Percentiles rank a stretch among this genome's conserved stretches.
These are phyloP conservation scores for Hystrix brachyura DNA, from an alignment of 2,113 vertebrate genomes.

Conservation along the genomic window DNA sequence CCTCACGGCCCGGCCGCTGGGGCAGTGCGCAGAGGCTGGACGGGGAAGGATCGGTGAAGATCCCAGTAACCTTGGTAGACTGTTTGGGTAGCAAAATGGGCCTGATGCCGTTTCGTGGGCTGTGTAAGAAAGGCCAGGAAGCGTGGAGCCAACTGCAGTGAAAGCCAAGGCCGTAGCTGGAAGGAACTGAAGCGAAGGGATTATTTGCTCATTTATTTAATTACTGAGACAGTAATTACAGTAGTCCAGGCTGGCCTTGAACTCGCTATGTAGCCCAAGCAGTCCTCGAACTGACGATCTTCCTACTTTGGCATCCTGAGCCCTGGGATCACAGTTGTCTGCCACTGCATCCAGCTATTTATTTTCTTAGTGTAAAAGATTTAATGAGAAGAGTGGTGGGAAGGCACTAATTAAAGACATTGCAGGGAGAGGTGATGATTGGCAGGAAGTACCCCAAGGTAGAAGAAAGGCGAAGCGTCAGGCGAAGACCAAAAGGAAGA, in stretches of 20 bases:
- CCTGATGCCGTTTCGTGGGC: not conserved
- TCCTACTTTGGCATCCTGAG: not conserved
- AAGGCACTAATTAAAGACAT: not conserved
- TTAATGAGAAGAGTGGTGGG: not conserved
- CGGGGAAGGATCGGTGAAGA: not conserved
- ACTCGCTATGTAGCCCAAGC: too few species aligned
- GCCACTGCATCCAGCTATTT: not conserved
- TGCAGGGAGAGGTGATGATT: not conserved
- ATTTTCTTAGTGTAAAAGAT: not conserved
- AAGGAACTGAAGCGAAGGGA: not conserved
- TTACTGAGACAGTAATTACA: not conserved
- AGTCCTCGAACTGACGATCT: not conserved
- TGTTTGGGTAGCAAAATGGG: not conserved
- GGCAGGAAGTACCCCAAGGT: too few species aligned
- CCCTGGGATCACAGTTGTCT: not conserved
- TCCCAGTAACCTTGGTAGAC: not conserved
- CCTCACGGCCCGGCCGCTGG: not conserved
- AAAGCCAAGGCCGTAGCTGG: not conserved
- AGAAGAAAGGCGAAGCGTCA: fast-evolving
- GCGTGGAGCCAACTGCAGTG: not conserved
- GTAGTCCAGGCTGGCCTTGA: not conserved
- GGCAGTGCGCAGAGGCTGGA: not conserved
- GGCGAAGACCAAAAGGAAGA: not conserved
- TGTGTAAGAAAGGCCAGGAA: not conserved
- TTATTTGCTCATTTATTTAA: not conserved